Base-by-base conservation (phyloP, 2,797 vertebrate genomes). In the Myripristis jacobus region DNA sequence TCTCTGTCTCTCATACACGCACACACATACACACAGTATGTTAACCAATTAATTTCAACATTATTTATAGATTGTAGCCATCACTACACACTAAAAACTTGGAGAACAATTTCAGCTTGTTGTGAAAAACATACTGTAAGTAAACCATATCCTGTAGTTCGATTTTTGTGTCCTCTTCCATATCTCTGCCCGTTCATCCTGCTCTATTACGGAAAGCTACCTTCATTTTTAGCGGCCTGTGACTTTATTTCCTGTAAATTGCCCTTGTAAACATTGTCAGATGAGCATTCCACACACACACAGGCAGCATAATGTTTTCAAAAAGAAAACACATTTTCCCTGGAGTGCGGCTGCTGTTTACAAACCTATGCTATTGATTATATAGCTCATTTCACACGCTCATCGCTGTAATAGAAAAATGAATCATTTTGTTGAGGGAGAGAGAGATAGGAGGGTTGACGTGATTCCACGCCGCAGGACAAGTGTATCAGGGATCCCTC, bases 321-420 rank as follows among this genome's bases (percentile, higher is more conserved):
- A 81, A 90, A 92, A 94, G 88, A 90, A 91, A 92, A 82, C 84
- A 84, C 77, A 69, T 92, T 94, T 93, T 93, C 91, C 94, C 92
- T 19, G 59, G 91, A 95, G 93, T 95, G 88, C 73, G 88, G 73
- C 85, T 83, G 92, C 92, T 95, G 95, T 96, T 96, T 97, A 95
- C 94, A 95, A 94, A 96, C 92, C 93, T 94, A 85, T 87, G 83
- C 88, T 95, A 95, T 97, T 96, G 96, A 96, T 98, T 96, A 95
- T 94, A 95, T 95, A 95, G 93, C 94, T 96, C 96, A 96, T 97
- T 98, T 97, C 95, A 93, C 94, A 94, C 94, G 91, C 95, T 96
- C 94, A 95, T 97, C 92, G 94, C 92, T 82, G 90, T 97, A 96
- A 97, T 96, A 94, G 96, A 95, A 96, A 96, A 96, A 95, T 91